Conservation (phyloP, 1,140 invertebrate species). For the Heterodera carotae region DNA sequence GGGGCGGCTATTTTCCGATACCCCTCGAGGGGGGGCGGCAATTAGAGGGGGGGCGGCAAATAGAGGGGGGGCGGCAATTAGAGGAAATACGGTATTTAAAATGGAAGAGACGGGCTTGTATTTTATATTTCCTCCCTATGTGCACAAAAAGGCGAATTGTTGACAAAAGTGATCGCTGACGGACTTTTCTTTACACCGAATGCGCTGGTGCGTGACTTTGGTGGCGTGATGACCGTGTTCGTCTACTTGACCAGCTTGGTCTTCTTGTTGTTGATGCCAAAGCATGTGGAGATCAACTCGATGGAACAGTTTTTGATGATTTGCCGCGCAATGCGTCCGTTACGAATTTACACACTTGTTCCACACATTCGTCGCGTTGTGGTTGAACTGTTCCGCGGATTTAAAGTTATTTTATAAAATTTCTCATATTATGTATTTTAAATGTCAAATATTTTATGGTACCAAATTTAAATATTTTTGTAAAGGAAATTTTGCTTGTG, state of each 20-base stretch:
- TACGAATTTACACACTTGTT: conserved; percentile 94
- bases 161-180: conserved; percentile 92
- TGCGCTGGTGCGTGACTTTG: conserved; percentile 94
- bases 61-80: too few species aligned
- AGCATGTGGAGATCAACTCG: conserved; percentile 84
- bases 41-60: too few species aligned
- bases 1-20: too few species aligned
- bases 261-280: conserved; percentile 94
- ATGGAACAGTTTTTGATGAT: conserved; percentile 92
- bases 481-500: conserved; percentile 72
- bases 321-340: conserved; percentile 87
- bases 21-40: too few species aligned
- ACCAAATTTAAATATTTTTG: not conserved
- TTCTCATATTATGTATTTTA: conserved; percentile 65
- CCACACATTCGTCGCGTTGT: conserved; percentile 99
- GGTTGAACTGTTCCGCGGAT: conserved; percentile 95
- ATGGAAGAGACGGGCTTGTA: too few species aligned
- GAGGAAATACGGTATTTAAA: too few species aligned
- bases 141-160: conserved; percentile 79
- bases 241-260: conserved; percentile 92
- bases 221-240: conserved; percentile 92
- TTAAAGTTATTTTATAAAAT: conserved; percentile 92
- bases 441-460: not conserved
- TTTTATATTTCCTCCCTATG: too few species aligned
- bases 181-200: conserved; percentile 98